A percentile compares a stretch with the other conserved stretches of the same genome.
Conservation (phyloP, 2,888 invertebrate species). For the Amblyjoppa proteus region DNA sequence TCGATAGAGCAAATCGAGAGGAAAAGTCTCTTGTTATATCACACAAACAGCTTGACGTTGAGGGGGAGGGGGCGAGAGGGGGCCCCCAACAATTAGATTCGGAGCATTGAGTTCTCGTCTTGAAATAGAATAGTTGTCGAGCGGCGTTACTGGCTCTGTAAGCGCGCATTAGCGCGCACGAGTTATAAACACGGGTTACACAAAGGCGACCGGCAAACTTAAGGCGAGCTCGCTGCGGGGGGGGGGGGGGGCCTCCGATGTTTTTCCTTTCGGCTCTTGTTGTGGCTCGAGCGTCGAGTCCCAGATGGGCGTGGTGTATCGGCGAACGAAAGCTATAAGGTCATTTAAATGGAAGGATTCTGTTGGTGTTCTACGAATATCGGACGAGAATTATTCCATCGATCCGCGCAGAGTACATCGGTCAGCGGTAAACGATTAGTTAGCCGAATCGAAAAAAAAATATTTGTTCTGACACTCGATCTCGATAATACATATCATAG, state of each 20-base stretch:
- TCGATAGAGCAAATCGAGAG: constrained; percentile 16
- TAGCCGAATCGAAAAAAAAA: too few relatives aligned
- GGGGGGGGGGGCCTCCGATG: not conserved
- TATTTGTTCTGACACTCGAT: too few relatives aligned
- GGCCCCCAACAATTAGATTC: constrained; percentile 21
- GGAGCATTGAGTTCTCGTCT: constrained; percentile 57
- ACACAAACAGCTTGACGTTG: constrained; percentile 17
- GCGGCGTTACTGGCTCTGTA: constrained; percentile 14
- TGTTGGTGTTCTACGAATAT: too few relatives aligned
- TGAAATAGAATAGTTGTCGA: constrained; percentile 60
- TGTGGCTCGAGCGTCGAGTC: not conserved
- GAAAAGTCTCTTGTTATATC: constrained; percentile 42
- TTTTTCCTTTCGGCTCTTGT: constrained; percentile 16
- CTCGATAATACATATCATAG: too few relatives aligned
- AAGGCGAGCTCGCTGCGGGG: not conserved
- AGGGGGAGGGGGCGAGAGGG: not conserved
- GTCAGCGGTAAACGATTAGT: too few relatives aligned
- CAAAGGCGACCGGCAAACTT: constrained; percentile 5
- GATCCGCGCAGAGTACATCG: too few relatives aligned
- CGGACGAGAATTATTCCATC: too few relatives aligned
- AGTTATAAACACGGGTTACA: not conserved
- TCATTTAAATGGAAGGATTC: constrained; percentile 44
- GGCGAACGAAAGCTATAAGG: constrained; percentile 29
- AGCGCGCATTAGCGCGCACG: not conserved
- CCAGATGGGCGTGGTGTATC: constrained; percentile 6